These are phyloP conservation scores for Anarrhichthys ocellatus DNA, from an alignment of 2,113 vertebrate species.

Conservation along the genomic window DNA sequence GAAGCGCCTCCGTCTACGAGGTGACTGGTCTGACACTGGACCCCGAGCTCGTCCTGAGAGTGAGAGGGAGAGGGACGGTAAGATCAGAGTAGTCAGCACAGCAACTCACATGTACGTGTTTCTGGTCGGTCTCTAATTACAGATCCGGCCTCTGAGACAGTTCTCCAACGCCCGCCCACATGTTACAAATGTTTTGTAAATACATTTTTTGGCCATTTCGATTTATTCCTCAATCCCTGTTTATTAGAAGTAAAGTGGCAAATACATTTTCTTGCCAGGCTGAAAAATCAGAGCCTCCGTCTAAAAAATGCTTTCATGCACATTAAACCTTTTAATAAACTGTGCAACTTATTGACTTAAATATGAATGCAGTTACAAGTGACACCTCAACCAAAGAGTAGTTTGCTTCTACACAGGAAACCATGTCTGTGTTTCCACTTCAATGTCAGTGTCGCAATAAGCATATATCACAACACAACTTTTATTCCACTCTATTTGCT, in stretches of 20 bases:
- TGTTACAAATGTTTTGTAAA: not conserved
- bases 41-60: constrained; percentile 97
- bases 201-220: not conserved
- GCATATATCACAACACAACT: not conserved
- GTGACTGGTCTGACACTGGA: constrained; percentile 99
- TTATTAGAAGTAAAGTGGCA: not conserved
- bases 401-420: not conserved
- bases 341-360: not conserved
- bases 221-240: not conserved
- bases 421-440: not conserved
- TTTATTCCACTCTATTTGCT: not conserved
- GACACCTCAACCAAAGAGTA: not conserved
- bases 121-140: constrained; percentile 12
- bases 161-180: not conserved
- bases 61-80: constrained; percentile 97
- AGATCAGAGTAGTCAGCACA: constrained; percentile 39
- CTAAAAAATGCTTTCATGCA: not conserved
- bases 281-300: not conserved
- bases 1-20: constrained; percentile 94
- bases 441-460: not conserved
- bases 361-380: not conserved
- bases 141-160: not conserved
- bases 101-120: constrained; percentile 2
- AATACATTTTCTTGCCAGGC: not conserved
- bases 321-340: not conserved